Evolutionary conservation across 2,888 invertebrate genomes (phyloP).

Genomic region (Imbricaverruca yamaguchii): DNA sequence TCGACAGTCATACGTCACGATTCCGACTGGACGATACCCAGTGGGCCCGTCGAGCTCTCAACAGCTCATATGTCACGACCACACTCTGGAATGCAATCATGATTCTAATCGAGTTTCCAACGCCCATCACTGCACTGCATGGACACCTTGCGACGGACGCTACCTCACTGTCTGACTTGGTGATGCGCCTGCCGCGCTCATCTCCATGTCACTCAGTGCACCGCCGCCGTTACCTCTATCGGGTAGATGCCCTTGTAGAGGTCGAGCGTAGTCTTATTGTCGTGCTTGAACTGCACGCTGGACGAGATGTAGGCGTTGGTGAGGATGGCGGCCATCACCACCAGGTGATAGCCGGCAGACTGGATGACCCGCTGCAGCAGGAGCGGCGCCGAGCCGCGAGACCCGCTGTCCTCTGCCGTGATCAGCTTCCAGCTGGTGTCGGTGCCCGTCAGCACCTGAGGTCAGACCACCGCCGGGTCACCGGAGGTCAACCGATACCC

Average conservation of each 20-base stretch:
- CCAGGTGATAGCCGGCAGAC: conserved; percentile 82
- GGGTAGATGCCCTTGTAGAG: conserved; percentile 90
- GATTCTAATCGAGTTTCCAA: too few relatives aligned
- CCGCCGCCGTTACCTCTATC: conserved; percentile 56
- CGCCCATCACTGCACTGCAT: too few relatives aligned
- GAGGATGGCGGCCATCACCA: conserved; percentile 89
- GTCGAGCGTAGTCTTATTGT: conserved; percentile 51
- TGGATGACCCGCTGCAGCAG: conserved; percentile 75
- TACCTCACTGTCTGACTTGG: too few relatives aligned
- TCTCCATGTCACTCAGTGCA: too few relatives aligned
- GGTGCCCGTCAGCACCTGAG: conserved; percentile 67
- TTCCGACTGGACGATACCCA: too few relatives aligned
- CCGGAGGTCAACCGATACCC: neutral
- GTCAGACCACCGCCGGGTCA: neutral
- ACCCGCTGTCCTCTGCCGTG: conserved; percentile 92
- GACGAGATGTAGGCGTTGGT: conserved; percentile 95
- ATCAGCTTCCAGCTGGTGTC: conserved; percentile 93
- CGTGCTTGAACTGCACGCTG: conserved; percentile 89
- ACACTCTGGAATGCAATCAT: too few relatives aligned
- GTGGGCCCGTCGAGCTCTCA: too few relatives aligned
- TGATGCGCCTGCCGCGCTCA: too few relatives aligned
- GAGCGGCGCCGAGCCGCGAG: conserved; percentile 76
- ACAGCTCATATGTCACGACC: too few relatives aligned
- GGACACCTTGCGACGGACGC: too few relatives aligned
- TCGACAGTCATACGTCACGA: too few relatives aligned